Percentiles rank a stretch among this genome's conserved stretches.
Evolutionary conservation across 2,888 invertebrate genomes (phyloP).

Genomic region (Troides helena): DNA sequence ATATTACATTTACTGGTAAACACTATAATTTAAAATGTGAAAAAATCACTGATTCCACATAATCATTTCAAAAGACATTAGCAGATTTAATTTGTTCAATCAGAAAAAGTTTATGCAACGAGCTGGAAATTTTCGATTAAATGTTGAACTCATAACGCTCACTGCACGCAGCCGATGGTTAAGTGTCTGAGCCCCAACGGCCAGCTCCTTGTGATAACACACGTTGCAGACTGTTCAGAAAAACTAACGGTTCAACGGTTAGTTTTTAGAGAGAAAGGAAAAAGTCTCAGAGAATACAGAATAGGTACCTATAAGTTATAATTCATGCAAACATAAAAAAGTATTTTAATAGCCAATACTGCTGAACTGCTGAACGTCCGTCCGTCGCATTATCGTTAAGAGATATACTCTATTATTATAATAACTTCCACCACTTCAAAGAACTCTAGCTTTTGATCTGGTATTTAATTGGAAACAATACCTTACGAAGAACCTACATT

Average conservation of each 20-base stretch:
- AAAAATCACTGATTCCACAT: not conserved
- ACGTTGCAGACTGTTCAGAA: conserved; percentile 14
- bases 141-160: conserved; percentile 16
- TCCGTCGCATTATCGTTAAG: no score
- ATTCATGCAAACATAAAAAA: not conserved
- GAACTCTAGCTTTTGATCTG: no score
- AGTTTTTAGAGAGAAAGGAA: not conserved
- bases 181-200: conserved; percentile 15
- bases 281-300: not conserved
- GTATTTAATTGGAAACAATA: no score
- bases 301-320: not conserved
- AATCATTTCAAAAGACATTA: conserved; percentile 8
- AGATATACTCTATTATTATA: no score
- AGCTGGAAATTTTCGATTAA: conserved; percentile 24
- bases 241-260: not conserved
- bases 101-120: conserved; percentile 19
- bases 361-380: no score
- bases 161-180: conserved; percentile 15
- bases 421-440: no score
- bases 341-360: no score
- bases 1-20: no score
- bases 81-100: conserved; percentile 18
- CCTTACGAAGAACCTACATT: no score
- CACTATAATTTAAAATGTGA: no score
- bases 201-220: conserved; percentile 21